phyloP scores from a whole-genome alignment of 2,797 vertebrate species.

The Gobionotothen gibberifrons region DNA sequence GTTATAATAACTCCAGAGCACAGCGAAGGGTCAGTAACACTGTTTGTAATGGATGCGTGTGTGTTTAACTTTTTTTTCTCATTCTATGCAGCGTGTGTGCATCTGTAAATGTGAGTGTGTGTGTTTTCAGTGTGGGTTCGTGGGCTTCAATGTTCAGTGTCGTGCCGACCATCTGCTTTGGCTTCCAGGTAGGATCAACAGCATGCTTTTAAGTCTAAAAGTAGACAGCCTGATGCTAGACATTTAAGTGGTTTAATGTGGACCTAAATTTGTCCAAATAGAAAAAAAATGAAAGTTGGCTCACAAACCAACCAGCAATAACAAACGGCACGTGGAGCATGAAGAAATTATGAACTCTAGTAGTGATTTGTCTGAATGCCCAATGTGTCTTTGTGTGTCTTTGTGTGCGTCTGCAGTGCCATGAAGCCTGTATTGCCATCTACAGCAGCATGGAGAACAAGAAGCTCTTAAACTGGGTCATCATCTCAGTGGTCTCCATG shows the following conservation, averaged over 20 bases:
- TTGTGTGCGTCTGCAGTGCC: constrained; percentile 86
- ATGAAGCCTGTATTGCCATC: constrained; percentile 93
- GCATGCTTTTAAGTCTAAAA: background rate
- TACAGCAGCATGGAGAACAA: constrained; percentile 94
- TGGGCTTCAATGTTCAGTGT: constrained; percentile 92
- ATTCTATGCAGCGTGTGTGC: background rate
- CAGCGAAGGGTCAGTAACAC: constrained; percentile 83
- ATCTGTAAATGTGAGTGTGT: constrained; percentile 22
- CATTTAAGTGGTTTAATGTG: background rate
- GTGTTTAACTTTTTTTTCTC: background rate
- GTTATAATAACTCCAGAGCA: constrained; percentile 51
- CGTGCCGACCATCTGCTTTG: constrained; percentile 96
- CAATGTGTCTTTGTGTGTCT: background rate
- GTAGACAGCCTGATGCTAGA: background rate
- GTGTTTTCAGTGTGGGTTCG: constrained; percentile 81
- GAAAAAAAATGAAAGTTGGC: background rate
- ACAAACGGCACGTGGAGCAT: background rate
- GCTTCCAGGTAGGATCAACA: constrained; percentile 91
- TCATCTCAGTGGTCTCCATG: constrained; percentile 91
- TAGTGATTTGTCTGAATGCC: background rate
- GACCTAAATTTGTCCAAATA: background rate
- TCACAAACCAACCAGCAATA: background rate
- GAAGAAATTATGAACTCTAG: background rate
- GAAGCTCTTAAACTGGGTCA: constrained; percentile 89
- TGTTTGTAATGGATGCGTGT: background rate